Conservation (phyloP, 2,888 invertebrate species). For the Siphlonurus alternatus region DNA sequence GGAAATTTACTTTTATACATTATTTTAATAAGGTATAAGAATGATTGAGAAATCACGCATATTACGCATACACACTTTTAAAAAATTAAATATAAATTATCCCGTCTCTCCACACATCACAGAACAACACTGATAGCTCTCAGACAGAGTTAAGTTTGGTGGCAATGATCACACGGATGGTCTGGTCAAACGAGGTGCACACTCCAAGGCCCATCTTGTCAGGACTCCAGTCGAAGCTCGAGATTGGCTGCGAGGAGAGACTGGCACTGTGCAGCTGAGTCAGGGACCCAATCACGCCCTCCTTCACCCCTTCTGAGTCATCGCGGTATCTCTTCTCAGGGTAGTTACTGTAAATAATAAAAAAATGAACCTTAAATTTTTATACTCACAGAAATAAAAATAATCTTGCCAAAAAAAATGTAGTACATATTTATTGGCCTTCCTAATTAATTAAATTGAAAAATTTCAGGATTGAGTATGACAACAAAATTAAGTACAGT, state of each 20-base stretch:
- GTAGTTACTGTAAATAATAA: constrained; percentile 42
- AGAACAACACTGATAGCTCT: too few species aligned
- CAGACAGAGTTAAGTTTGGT: constrained; percentile 64
- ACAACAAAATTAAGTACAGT: too few species aligned
- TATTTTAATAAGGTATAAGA: too few species aligned
- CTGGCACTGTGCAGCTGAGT: constrained; percentile 61
- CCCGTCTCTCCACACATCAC: too few species aligned
- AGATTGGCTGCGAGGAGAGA: constrained; percentile 74
- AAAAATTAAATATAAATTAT: too few species aligned
- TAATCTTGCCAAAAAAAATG: not conserved
- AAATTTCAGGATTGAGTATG: too few species aligned
- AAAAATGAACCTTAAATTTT: constrained; percentile 6
- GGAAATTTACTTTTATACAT: too few species aligned
- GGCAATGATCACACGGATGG: constrained; percentile 65
- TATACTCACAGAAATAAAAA: not conserved
- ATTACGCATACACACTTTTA: too few species aligned
- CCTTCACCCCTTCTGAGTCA: constrained; percentile 49
- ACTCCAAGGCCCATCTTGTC: constrained; percentile 79
- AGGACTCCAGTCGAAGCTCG: constrained; percentile 79
- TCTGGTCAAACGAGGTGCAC: constrained; percentile 84
- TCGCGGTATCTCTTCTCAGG: constrained; percentile 56
- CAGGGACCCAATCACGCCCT: constrained; percentile 62
- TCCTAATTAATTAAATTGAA: too few species aligned
- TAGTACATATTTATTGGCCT: not conserved
- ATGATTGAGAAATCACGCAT: too few species aligned